Percentiles rank a stretch among this genome's conserved stretches.
phyloP scores from a whole-genome alignment of 2,797 vertebrate species.

The Falco columbarius region DNA sequence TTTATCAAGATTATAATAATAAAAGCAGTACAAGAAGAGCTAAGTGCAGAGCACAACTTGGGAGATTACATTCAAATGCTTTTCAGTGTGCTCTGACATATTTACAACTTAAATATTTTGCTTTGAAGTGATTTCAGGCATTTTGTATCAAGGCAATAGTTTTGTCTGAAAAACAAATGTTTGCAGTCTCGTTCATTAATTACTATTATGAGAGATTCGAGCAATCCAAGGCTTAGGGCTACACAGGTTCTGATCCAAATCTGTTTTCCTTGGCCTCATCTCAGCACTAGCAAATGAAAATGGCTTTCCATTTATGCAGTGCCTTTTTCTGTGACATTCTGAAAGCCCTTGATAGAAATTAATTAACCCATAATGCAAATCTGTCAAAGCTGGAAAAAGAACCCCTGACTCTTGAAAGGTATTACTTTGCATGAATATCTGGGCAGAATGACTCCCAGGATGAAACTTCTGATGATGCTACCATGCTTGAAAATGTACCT shows the following conservation, averaged over 20 bases:
- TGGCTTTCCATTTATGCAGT: background rate
- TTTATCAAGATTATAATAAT: background rate
- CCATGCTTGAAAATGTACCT: background rate
- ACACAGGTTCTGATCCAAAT: background rate
- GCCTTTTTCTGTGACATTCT: background rate
- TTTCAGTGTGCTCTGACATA: background rate
- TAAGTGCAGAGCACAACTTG: background rate
- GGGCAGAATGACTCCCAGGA: background rate
- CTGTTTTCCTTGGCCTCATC: conserved; percentile 20
- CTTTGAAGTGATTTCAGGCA: conserved; percentile 6
- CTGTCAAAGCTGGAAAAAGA: background rate
- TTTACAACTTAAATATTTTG: conserved; percentile 30
- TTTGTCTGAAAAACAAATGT: conserved; percentile 39
- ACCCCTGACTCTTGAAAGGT: background rate
- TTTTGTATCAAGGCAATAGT: background rate
- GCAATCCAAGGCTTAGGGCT: background rate
- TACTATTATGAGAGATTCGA: background rate
- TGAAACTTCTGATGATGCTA: background rate
- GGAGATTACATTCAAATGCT: conserved; percentile 1
- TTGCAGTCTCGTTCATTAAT: conserved; percentile 33
- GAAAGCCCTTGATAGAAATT: background rate
- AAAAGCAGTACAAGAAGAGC: background rate
- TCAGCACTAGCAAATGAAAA: background rate
- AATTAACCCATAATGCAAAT: background rate
- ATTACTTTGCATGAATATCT: background rate